Base-by-base conservation (phyloP, 35 echinoderm and acorn worm species). In the Stichopus chloronotus region DNA sequence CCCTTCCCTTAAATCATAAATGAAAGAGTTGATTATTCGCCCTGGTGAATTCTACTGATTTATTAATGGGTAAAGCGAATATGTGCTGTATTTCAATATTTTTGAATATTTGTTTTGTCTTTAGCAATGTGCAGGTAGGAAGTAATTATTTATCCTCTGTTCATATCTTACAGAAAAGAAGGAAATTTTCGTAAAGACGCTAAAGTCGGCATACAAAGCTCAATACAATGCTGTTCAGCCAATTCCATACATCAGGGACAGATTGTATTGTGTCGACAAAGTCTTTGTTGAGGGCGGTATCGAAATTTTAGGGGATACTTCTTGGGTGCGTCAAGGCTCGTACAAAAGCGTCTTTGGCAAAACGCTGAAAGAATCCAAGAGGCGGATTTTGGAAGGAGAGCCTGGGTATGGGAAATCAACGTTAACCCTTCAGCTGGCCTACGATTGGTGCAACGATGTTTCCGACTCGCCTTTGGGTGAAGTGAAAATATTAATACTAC, bases 381-480 rank as follows among this genome's bases (percentile, higher is more conserved):
- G 79, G 52, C 19, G 19, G 5, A 30, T 82, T 17, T 16, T 82
- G 13, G 10, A 82, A 25, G 79, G 79, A 82, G 79, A 82, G 79
- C 79, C 79, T 7, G 79, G 79, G 7, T 82, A 82, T 82, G 79
- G 79, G 13, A 82, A 82, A 30, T 53, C 79, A 82, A 82, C 79
- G 16, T 25, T 82, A 9, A 82, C 79, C 7, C 79, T 82, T 56
- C 79, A 82, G 79, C 8, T 82, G 16, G 79, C 79, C 14, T 82
- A 82, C 16, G 79, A 82, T 56, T 82, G 79, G 79, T 82, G 79
- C 16, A 52, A 82, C 52, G 30, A 17, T 56, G 55, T 82, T 6
- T 9, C 5, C 12, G 22, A 56, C 8, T 82, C 79, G 5, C 23
- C 79, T 5, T 12, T 82, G 14, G n/a, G 79, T 53, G 23, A 82